Conservation (phyloP, 2,797 vertebrate genomes). For the Hyperoplus lanceolatus region DNA sequence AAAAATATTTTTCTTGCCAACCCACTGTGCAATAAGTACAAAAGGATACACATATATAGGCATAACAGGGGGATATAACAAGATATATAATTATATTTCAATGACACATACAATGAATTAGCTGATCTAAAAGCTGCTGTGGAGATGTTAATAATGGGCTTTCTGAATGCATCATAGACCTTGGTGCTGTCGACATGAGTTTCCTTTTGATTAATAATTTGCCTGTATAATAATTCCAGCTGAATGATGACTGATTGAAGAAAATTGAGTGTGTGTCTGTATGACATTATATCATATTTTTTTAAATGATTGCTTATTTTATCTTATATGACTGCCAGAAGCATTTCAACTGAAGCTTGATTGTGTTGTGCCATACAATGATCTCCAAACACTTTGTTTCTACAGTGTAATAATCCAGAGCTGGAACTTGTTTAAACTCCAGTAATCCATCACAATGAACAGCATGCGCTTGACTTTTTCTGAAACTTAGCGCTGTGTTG, state of each 20-base stretch:
- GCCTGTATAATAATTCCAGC: neutral
- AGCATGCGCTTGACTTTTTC: constrained; percentile 16
- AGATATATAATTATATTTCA: too few relatives aligned
- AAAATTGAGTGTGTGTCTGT: too few relatives aligned
- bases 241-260: neutral
- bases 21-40: too few relatives aligned
- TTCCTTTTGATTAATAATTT: constrained; percentile 2
- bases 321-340: neutral
- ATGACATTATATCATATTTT: neutral
- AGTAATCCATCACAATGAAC: constrained; percentile 40
- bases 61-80: too few relatives aligned
- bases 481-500: constrained; percentile 10
- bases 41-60: too few relatives aligned
- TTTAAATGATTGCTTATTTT: neutral
- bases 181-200: neutral
- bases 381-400: constrained; percentile 18
- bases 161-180: neutral
- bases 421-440: constrained; percentile 7
- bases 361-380: neutral
- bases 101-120: neutral
- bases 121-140: neutral
- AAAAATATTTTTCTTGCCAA: too few relatives aligned
- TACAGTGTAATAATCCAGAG: neutral
- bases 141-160: neutral
- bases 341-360: neutral